Base-by-base conservation (phyloP, 35 echinoderm and acorn worm species). In the Apostichopus californicus region DNA sequence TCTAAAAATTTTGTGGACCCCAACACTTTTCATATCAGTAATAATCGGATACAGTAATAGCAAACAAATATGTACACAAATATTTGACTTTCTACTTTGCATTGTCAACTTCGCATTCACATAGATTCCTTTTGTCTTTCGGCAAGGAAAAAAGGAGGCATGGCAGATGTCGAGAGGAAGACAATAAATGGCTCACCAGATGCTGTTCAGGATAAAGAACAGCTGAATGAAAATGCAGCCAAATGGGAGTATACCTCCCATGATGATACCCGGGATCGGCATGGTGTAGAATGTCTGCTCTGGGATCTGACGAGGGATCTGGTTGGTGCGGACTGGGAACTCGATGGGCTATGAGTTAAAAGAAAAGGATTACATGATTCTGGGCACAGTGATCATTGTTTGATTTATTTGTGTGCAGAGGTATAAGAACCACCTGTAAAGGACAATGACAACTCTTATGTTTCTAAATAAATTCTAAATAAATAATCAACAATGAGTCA, bases 201-300 rank as follows among this genome's bases (percentile, higher is more conserved):
- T 99, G 84, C 97, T 99, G 55, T 99, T 99, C 10, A 99, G 90
- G 83, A 99, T 99, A 90, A 99, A 99, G 87, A 99, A 99, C 5
- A 99, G 83, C 90, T 99, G 97, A 68, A 99, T 99, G 92, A 99
- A 99, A 64, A 99, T 99, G 68, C 97, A 96, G 55, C 97, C 97
- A 81, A 99, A 99, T 18, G 97, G 97, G 13, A 99, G 89, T 56
- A 99, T 93, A 78, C 97, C 97, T 8, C 97, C 97, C 97, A 99
- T 99, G 59, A 99, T 83, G 83, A 99, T 99, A 0, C 97, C 97
- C 13, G 97, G 97, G 9, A 99, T 68, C 0, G 97, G 97, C 24
- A 90, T 88, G 77, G 95, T 99, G 97, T 99, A 99, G 80, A 99
- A 99, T 72, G 97, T 96, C 86, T 99, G 97, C 26, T 99, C 97